A percentile compares a stretch with the other conserved stretches of the same genome.
Evolutionary conservation across 1,140 invertebrate genomes (phyloP).

Genomic region (Drosophila rhopaloa): DNA sequence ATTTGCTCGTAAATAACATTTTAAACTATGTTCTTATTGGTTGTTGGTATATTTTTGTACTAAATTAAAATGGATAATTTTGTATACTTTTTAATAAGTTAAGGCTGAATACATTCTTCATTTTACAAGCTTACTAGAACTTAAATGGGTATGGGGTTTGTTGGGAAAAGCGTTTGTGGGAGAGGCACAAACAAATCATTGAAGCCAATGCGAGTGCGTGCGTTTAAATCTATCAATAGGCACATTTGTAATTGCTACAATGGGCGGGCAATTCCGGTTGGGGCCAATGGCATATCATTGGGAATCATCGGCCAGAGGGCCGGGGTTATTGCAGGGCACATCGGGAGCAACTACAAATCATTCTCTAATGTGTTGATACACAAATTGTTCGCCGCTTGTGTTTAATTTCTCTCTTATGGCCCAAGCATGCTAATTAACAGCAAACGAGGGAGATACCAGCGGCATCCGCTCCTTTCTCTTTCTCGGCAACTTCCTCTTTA

Average conservation of each 20-base stretch:
- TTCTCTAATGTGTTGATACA: constrained; percentile 77
- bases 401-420: constrained; percentile 36
- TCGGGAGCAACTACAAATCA: constrained; percentile 51
- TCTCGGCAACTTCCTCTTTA: not conserved
- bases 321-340: constrained; percentile 2
- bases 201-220: constrained; percentile 35
- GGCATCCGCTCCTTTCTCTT: constrained; percentile 35
- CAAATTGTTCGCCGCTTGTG: constrained; percentile 59
- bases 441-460: constrained; percentile 47
- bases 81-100: no score
- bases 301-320: constrained; percentile 1
- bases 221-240: constrained; percentile 70
- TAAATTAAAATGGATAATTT: no score
- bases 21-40: no score
- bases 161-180: constrained; percentile 20
- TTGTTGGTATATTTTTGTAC: no score
- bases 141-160: constrained; percentile 5
- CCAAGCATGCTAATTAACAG: constrained; percentile 53
- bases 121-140: not conserved
- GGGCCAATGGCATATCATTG: constrained; percentile 8
- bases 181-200: constrained; percentile 60
- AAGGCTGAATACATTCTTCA: no score
- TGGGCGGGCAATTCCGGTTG: constrained; percentile 1
- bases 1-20: not conserved
- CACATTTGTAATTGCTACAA: constrained; percentile 63